Evolutionary conservation across 2,888 invertebrate species (phyloP).

Genomic region (Rotaria magnacalcarata): DNA sequence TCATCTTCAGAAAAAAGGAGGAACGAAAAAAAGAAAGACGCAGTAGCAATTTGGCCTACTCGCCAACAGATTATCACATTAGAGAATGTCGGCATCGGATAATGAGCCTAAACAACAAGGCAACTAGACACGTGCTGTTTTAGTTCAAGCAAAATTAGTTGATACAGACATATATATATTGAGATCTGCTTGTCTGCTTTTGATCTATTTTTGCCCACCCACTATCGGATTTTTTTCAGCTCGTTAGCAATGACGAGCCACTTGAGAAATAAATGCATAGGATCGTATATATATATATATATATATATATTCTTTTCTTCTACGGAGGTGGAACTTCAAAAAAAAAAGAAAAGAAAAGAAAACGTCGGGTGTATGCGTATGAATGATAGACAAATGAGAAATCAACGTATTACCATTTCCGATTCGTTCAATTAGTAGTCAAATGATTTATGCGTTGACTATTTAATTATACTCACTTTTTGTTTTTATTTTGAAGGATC

Average conservation of each 20-base stretch:
- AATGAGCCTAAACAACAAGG: conserved; percentile 8
- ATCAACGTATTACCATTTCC: background rate
- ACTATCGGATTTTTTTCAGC: background rate
- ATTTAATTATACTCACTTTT: background rate
- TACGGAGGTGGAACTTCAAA: conserved; percentile 5
- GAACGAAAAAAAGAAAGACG: background rate
- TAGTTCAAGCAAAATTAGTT: conserved; percentile 12
- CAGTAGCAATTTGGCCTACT: conserved; percentile 5
- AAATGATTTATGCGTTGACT: background rate
- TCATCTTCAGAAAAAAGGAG: background rate
- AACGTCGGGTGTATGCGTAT: background rate
- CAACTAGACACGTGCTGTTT: background rate
- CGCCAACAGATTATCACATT: conserved; percentile 12
- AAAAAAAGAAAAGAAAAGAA: background rate
- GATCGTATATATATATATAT: background rate
- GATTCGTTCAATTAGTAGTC: background rate
- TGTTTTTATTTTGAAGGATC: background rate
- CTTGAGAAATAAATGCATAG: background rate
- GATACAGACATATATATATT: background rate
- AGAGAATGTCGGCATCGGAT: background rate
- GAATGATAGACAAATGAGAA: background rate
- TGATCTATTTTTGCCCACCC: background rate
- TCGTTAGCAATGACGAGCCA: conserved; percentile 24
- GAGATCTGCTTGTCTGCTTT: background rate
- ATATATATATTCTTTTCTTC: background rate